Evolutionary conservation across 1,140 invertebrate species (phyloP).

Genomic region (Cydia strobilella): DNA sequence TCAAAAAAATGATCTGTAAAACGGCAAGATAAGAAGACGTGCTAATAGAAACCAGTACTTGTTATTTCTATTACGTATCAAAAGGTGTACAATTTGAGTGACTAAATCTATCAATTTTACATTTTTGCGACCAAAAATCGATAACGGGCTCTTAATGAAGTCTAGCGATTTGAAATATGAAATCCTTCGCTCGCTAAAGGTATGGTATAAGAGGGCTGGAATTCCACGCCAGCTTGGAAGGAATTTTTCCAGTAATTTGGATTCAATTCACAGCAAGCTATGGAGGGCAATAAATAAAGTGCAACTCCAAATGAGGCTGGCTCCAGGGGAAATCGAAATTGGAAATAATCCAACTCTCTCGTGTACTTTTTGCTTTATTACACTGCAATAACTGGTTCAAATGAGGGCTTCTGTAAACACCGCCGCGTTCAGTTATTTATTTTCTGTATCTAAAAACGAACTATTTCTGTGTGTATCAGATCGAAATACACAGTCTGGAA

Average conservation of each 20-base stretch:
- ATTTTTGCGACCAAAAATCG: no score
- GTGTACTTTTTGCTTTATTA: constrained; percentile 45
- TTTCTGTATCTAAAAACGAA: background rate
- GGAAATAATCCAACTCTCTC: constrained; percentile 55
- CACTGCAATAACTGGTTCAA: constrained; percentile 38
- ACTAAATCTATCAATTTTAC: no score
- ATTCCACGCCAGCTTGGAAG: constrained; percentile 40
- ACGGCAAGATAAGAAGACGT: no score
- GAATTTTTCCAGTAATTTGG: constrained; percentile 56
- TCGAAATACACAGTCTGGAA: no score
- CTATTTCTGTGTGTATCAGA: background rate
- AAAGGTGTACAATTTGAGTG: no score
- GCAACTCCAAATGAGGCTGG: constrained; percentile 52
- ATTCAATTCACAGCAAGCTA: constrained; percentile 57
- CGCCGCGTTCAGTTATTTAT: background rate
- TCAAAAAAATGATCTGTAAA: no score
- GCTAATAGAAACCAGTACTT: no score
- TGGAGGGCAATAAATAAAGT: constrained; percentile 54
- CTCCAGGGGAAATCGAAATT: constrained; percentile 38
- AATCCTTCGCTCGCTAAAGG: constrained; percentile 18
- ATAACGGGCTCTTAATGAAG: no score
- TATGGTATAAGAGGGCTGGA: constrained; percentile 32
- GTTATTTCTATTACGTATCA: no score
- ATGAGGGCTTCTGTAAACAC: constrained; percentile 26
- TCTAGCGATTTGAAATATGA: constrained; percentile 25